These are phyloP conservation scores for human DNA, from an alignment of 2,113 vertebrate genomes.

Conservation along the genomic window GRCh38 chr9:89953501-89954000, in stretches of 20 bases:
- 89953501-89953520: not conserved
- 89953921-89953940: not conserved
- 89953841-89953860: not conserved
- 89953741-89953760: too few relatives aligned
- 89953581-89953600: too few relatives aligned
- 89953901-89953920: not conserved
- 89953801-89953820: not conserved
- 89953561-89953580: too few relatives aligned
- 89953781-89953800: not conserved
- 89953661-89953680: too few relatives aligned
- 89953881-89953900: not conserved
- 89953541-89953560: too few relatives aligned
- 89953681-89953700: too few relatives aligned
- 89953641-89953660: too few relatives aligned
- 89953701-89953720: too few relatives aligned
- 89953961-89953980: not conserved
- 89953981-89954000: not conserved
- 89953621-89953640: too few relatives aligned
- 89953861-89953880: not conserved
- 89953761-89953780: not conserved
- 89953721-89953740: too few relatives aligned
- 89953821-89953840: not conserved
- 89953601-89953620: too few relatives aligned
- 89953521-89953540: too few relatives aligned
- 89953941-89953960: fast-evolving